Base-by-base conservation (phyloP, 2,888 invertebrate species). In the Pristionchus japonicus region DNA sequence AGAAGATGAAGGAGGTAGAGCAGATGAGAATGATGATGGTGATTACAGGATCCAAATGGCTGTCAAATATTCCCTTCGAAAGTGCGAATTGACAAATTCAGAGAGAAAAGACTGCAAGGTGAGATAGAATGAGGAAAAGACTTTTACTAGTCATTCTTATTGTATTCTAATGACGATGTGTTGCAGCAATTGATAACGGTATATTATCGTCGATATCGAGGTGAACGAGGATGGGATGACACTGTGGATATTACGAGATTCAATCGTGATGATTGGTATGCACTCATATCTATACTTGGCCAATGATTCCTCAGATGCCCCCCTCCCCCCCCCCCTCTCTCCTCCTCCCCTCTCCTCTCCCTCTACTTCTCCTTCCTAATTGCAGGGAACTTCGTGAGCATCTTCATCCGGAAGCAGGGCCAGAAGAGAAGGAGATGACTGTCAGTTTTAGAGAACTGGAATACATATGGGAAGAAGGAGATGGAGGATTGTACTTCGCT, bases 401-500 rank as follows among this genome's bases (percentile, higher is more conserved):
- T 17, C 20, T 70, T 11, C 70, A 70, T 37, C 70, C 70, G 13
- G 27, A 11, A 31, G 20, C 11, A 20, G 13, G 34, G 34, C 15
- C 70, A 34, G 70, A 70, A 17, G 34, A 70, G 70, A 31, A 17
- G 13, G 57, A 83, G 52, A 57, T 83, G 83, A 83, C 83, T 34
- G 47, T 52, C 11, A n/a, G n/a, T 40, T 37, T 20, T n/a, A 20
- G 47, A n/a, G 7, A 17, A 20, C 23, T 34, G 15, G 49, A 34
- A 17, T 70, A 43, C 49, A 31, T 13, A 27, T 49, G 52, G 70
- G 34, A 49, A 7, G 37, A 49, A 13, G 49, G 27, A 13, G 70
- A 74, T 27, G 37, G 31, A n/a, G 74, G 47, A 20, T 27, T 86
- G 11, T 70, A 70, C 86, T 86, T 86, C 49, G 86, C 86, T 17